phyloP scores from a whole-genome alignment of 2,888 invertebrate species.

The Apocheima hispidaria region DNA sequence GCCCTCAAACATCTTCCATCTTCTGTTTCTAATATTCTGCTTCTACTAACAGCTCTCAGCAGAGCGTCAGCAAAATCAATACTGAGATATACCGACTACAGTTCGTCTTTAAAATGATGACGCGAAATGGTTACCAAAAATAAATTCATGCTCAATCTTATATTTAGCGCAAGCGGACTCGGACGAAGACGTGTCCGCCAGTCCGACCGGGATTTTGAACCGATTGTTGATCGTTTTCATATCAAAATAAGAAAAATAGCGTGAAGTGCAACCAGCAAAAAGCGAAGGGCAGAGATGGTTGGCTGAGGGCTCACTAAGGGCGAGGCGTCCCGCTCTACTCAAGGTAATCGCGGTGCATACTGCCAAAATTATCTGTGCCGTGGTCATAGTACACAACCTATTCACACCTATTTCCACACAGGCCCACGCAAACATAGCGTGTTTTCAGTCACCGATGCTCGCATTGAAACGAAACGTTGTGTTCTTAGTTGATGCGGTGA shows the following conservation, averaged over 20 bases:
- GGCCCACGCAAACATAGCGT: slow-evolving; percentile 82
- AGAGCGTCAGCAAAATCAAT: slow-evolving; percentile 38
- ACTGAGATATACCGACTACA: slow-evolving; percentile 53
- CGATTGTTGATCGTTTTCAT: slow-evolving; percentile 75
- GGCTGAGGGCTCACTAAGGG: slow-evolving; percentile 55
- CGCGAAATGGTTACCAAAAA: slow-evolving; percentile 82
- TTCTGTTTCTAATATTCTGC: slow-evolving; percentile 22
- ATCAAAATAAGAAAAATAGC: slow-evolving; percentile 57
- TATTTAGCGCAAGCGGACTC: slow-evolving; percentile 82
- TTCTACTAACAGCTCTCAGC: slow-evolving; percentile 38
- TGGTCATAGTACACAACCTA: slow-evolving; percentile 80
- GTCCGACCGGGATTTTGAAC: slow-evolving; percentile 81
- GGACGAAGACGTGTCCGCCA: slow-evolving; percentile 74
- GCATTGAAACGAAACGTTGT: slow-evolving; percentile 83
- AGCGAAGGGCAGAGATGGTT: slow-evolving; percentile 65
- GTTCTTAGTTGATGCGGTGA: slow-evolving; percentile 79
- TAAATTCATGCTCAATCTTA: slow-evolving; percentile 84
- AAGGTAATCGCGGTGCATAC: slow-evolving; percentile 79
- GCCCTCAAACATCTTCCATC: slow-evolving; percentile 35
- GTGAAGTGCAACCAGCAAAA: slow-evolving; percentile 61
- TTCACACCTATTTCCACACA: slow-evolving; percentile 85
- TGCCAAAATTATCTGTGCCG: slow-evolving; percentile 74
- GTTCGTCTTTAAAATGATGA: slow-evolving; percentile 68
- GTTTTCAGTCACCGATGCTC: slow-evolving; percentile 81
- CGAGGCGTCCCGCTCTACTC: slow-evolving; percentile 61